Evolutionary conservation across 2,113 vertebrate genomes (phyloP).

Genomic region (Ranitomeya variabilis): DNA sequence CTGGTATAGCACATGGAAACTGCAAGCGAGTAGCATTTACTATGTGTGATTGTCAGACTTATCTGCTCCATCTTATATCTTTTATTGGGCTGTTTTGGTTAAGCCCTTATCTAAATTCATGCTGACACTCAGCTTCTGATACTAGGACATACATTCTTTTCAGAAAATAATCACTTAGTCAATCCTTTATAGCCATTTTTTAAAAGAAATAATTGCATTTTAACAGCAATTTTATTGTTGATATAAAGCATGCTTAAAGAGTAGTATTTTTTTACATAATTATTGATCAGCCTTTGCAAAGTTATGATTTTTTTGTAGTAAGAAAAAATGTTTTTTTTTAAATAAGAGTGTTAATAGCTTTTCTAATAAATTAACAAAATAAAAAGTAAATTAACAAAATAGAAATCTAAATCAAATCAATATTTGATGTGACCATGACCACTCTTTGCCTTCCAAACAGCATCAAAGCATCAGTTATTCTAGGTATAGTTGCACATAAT

Average conservation of each 20-base stretch:
- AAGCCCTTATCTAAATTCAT: not conserved
- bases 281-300: too few relatives aligned
- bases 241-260: not conserved
- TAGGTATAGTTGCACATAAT: too few relatives aligned
- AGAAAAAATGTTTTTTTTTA: too few relatives aligned
- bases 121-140: not conserved
- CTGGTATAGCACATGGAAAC: slow-evolving; percentile 1
- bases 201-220: not conserved
- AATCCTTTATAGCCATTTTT: not conserved
- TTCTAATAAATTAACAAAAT: too few relatives aligned
- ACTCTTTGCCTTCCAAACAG: too few relatives aligned
- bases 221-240: not conserved
- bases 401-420: too few relatives aligned
- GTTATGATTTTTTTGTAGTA: too few relatives aligned
- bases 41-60: not conserved
- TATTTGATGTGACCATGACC: too few relatives aligned
- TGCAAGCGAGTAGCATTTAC: not conserved
- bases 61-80: not conserved
- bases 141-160: not conserved
- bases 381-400: too few relatives aligned
- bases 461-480: too few relatives aligned
- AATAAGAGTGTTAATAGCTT: too few relatives aligned
- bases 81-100: slow-evolving; percentile 14
- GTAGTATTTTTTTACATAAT: too few relatives aligned
- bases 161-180: not conserved